These are phyloP conservation scores for Leptinotarsa juncta DNA, from an alignment of 2,888 invertebrate genomes.

Conservation along the genomic window DNA sequence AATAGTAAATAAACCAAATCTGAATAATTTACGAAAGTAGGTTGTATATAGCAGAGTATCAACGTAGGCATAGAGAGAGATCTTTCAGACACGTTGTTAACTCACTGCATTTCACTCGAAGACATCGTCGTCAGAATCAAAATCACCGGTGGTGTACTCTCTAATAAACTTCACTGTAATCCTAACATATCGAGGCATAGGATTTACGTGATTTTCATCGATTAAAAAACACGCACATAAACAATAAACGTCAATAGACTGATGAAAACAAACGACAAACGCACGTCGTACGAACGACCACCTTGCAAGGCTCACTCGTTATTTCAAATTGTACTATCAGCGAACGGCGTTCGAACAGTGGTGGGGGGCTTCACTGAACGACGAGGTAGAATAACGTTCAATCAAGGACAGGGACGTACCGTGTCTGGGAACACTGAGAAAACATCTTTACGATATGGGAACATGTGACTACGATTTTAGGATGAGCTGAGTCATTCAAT, in stretches of 20 bases:
- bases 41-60: slow-evolving; percentile 29
- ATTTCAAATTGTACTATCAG: slow-evolving; percentile 47
- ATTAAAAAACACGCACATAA: slow-evolving; percentile 25
- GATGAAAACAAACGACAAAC: slow-evolving; percentile 33
- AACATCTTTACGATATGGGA: not conserved
- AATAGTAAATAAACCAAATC: slow-evolving; percentile 24
- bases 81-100: slow-evolving; percentile 31
- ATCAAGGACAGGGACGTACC: slow-evolving; percentile 30
- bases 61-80: slow-evolving; percentile 29
- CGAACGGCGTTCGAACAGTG: slow-evolving; percentile 25
- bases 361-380: slow-evolving; percentile 33
- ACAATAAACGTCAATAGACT: slow-evolving; percentile 23
- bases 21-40: slow-evolving; percentile 28
- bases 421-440: not conserved
- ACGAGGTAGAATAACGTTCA: slow-evolving; percentile 33
- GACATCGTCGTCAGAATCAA: not conserved
- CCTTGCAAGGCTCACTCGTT: slow-evolving; percentile 44
- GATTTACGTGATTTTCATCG: slow-evolving; percentile 26
- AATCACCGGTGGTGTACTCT: slow-evolving; percentile 19
- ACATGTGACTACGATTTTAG: too few relatives aligned
- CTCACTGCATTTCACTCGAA: slow-evolving; percentile 25
- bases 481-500: too few relatives aligned
- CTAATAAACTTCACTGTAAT: not conserved
- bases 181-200: slow-evolving; percentile 8
- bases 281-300: slow-evolving; percentile 39